Evolutionary conservation across 2,888 invertebrate genomes (phyloP).

Genomic region (Drosophila helvetica): DNA sequence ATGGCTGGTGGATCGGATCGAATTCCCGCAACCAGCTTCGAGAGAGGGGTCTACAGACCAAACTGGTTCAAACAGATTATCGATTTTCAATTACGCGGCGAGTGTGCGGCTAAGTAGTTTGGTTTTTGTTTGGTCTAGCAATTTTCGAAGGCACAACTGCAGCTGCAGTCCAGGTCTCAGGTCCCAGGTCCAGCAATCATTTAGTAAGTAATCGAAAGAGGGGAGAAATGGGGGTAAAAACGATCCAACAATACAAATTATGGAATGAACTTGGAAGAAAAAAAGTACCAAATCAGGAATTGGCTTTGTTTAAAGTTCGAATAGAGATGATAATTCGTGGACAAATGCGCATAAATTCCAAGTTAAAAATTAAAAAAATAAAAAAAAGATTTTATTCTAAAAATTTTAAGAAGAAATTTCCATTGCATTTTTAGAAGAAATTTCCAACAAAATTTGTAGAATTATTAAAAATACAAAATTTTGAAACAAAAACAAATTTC

Average conservation of each 20-base stretch:
- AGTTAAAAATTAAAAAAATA: not conserved
- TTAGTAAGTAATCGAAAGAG: constrained; percentile 48
- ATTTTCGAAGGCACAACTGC: constrained; percentile 66
- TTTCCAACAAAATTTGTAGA: not conserved
- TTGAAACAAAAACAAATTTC: no score
- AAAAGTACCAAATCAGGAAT: not conserved
- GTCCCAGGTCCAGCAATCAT: constrained; percentile 41
- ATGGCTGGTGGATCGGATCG: constrained; percentile 55
- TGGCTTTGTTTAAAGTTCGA: not conserved
- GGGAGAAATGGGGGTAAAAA: not conserved
- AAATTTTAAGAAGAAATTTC: not conserved
- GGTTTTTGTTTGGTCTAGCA: constrained; percentile 80
- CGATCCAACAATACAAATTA: constrained; percentile 28
- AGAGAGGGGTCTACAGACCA: constrained; percentile 48
- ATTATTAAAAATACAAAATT: no score
- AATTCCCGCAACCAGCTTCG: constrained; percentile 14
- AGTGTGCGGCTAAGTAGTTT: constrained; percentile 78
- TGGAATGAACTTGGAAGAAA: constrained; percentile 6
- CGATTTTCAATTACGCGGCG: constrained; percentile 81
- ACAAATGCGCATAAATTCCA: not conserved
- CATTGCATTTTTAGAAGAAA: not conserved
- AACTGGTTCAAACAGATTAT: constrained; percentile 76
- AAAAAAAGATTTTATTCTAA: no score
- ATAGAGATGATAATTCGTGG: not conserved
- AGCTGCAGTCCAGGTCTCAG: constrained; percentile 39